These are phyloP conservation scores for Nylanderia fulva DNA, from an alignment of 1,140 invertebrate genomes.

Conservation along the genomic window DNA sequence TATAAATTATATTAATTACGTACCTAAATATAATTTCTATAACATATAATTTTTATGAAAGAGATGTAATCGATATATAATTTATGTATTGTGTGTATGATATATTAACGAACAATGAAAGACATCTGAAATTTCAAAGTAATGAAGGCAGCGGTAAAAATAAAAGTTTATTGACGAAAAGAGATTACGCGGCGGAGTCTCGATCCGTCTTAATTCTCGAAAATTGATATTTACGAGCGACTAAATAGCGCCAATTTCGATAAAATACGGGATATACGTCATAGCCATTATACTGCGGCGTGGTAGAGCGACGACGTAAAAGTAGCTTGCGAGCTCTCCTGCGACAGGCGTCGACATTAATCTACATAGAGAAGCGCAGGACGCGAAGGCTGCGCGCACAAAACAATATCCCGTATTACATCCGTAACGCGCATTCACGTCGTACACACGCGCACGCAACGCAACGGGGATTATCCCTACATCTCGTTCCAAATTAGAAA, in stretches of 20 bases:
- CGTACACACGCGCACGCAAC: not conserved
- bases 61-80: not conserved
- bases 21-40: too few species aligned
- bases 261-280: slow-evolving; percentile 44
- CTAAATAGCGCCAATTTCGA: slow-evolving; percentile 56
- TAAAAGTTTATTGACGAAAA: not conserved
- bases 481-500: slow-evolving; percentile 21
- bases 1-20: too few species aligned
- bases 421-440: slow-evolving; percentile 14
- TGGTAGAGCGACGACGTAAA: slow-evolving; percentile 51
- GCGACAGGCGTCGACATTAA: slow-evolving; percentile 61
- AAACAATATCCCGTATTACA: slow-evolving; percentile 55
- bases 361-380: slow-evolving; percentile 54
- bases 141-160: not conserved
- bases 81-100: not conserved
- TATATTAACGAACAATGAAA: not conserved
- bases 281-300: slow-evolving; percentile 39
- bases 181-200: not conserved
- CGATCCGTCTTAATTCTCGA: not conserved
- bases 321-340: slow-evolving; percentile 57
- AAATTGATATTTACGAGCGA: slow-evolving; percentile 39
- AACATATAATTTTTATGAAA: not conserved
- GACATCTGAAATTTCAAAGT: not conserved
- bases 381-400: slow-evolving; percentile 45
- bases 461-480: slow-evolving; percentile 40